Evolutionary conservation across 2,888 invertebrate genomes (phyloP).

Genomic region (Amphimallon solstitiale): DNA sequence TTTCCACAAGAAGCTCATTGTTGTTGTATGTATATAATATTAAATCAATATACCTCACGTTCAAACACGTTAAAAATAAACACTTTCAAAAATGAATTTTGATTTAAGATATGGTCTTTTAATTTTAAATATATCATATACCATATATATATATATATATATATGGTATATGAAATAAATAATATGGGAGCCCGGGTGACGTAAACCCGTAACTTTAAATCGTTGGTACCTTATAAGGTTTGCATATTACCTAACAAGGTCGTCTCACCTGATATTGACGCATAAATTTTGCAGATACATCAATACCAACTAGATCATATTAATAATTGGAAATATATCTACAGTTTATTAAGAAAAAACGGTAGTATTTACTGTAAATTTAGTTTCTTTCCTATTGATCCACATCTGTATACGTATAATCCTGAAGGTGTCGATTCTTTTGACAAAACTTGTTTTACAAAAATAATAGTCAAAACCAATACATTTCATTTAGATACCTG

Average conservation of each 20-base stretch:
- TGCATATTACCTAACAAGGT: constrained; percentile 53
- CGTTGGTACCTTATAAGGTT: constrained; percentile 56
- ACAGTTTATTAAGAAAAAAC: neutral
- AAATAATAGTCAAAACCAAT: no score
- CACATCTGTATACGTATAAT: no score
- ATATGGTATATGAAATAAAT: no score
- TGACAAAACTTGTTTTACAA: no score
- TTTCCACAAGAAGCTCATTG: neutral
- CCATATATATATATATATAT: no score
- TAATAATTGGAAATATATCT: neutral
- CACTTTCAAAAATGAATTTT: neutral
- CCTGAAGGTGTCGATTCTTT: no score
- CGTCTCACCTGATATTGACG: constrained; percentile 46
- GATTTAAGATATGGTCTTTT: neutral
- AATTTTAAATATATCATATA: constrained; percentile 9
- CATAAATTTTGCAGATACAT: constrained; percentile 8
- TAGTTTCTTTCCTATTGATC: no score
- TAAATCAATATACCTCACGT: no score
- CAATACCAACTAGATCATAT: constrained; percentile 1
- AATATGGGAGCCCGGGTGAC: constrained; percentile 51
- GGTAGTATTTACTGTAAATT: neutral
- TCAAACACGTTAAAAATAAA: no score
- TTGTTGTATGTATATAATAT: no score
- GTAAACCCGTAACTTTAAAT: constrained; percentile 51
- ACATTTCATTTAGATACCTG: no score